Base-by-base conservation (phyloP, 2,113 vertebrate species). In the Brachyhypopomus gauderio region DNA sequence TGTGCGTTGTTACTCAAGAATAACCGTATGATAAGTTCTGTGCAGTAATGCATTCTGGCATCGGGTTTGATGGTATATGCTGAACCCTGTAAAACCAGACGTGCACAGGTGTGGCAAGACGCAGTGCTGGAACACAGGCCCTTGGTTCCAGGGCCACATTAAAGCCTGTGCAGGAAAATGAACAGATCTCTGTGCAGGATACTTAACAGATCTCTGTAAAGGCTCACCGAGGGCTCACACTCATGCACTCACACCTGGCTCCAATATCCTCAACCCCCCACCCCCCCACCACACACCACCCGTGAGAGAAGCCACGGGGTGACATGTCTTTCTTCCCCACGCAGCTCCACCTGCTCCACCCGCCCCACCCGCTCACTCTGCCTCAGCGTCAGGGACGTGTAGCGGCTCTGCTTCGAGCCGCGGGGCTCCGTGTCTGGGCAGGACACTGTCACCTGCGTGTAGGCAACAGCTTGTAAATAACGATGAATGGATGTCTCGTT, bases 391-490 rank as follows among this genome's bases (percentile, higher is more conserved):
- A 69, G 83, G 85, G 84, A 80, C 92, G 91, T 90, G 90, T 84
- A 83, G 83, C 75, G 64, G 75, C 66, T 73, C 85, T 25, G 17
- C 22, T 87, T 82, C 72, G n/a, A 85, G 79, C 86, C 89, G 91
- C 84, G 88, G 81, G 79, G 85, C 74, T 22, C 19, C 80, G 85
- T 86, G 90, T 89, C 88, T 83, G 85, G 82, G 85, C 81, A 76
- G 56, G 76, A 78, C 83, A 87, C 89, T 91, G 88, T 86, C 90
- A 92, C 90, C 87, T 90, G 85, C 64, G 75, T 59, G 60, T 70
- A 89, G 81, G 80, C 81, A 90, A 87, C 89, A 91, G 82, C 88
- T 89, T 89, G 84, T 91, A 89, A 89, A 91, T 66, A 79, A 73
- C 79, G 75, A 79, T 1, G 69, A 75, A 76, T 71, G 25, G 82